Percentiles rank a stretch among this genome's conserved stretches.
Conservation (phyloP, 1,140 invertebrate genomes). For the Zaprionus tsacasi region DNA sequence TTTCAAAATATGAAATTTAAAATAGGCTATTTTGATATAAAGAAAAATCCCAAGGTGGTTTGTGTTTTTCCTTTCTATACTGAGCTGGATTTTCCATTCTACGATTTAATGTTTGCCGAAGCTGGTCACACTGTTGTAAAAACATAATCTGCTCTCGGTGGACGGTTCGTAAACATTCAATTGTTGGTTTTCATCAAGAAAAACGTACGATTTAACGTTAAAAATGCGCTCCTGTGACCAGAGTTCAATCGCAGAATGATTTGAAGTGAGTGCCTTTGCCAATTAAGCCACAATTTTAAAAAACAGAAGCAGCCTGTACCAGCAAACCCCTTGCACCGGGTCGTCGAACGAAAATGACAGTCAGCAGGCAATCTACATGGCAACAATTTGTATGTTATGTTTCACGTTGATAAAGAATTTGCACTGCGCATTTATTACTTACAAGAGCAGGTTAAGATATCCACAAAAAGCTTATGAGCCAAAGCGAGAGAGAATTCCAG, state of each 20-base stretch:
- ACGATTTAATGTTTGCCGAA: neutral
- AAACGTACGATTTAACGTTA: slow-evolving; percentile 53
- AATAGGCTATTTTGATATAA: neutral
- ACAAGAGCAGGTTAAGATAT: slow-evolving; percentile 13
- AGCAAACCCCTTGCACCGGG: slow-evolving; percentile 15
- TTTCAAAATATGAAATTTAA: neutral
- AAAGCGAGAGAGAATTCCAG: slow-evolving; percentile 33
- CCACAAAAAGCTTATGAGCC: slow-evolving; percentile 11
- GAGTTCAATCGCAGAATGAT: slow-evolving; percentile 62
- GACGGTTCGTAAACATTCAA: slow-evolving; percentile 43
- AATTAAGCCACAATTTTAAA: slow-evolving; percentile 35
- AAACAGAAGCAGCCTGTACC: slow-evolving; percentile 67
- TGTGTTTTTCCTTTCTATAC: neutral
- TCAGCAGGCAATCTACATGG: slow-evolving; percentile 23
- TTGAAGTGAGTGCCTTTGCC: slow-evolving; percentile 68
- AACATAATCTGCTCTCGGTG: slow-evolving; percentile 40
- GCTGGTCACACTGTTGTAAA: slow-evolving; percentile 33
- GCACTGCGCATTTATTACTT: slow-evolving; percentile 20
- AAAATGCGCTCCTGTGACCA: slow-evolving; percentile 65
- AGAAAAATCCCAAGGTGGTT: neutral
- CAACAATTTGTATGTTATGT: slow-evolving; percentile 13
- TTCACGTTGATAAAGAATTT: slow-evolving; percentile 10
- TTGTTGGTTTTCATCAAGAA: slow-evolving; percentile 60
- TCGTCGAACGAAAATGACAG: slow-evolving; percentile 17
- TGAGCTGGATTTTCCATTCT: neutral